Percentiles rank a stretch among this genome's conserved stretches.
Conservation (phyloP, 2,888 invertebrate genomes). For the Apamea anceps region DNA sequence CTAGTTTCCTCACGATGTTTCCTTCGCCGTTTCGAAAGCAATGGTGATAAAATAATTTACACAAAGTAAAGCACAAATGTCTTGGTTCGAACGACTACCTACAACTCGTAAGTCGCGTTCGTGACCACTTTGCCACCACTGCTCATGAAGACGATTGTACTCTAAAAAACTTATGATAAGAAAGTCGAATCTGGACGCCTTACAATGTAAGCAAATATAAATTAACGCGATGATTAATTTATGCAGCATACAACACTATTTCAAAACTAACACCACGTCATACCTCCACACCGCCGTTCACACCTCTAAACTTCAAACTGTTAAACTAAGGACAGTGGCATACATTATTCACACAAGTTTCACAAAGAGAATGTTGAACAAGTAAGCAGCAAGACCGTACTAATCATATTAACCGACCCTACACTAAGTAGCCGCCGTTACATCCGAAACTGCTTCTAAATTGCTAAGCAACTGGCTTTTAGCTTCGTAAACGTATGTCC, state of each 20-base stretch:
- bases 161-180: not conserved
- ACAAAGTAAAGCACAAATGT: too few relatives aligned
- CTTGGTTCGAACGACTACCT: too few relatives aligned
- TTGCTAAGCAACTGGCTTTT: constrained; percentile 64
- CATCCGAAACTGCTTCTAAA: constrained; percentile 64
- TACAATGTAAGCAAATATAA: not conserved
- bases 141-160: not conserved
- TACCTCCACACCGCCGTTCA: constrained; percentile 20
- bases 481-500: constrained; percentile 69
- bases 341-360: constrained; percentile 63
- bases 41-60: too few relatives aligned
- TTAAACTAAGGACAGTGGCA: constrained; percentile 56
- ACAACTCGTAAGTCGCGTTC: too few relatives aligned
- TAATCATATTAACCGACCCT: constrained; percentile 64
- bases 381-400: constrained; percentile 54
- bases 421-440: constrained; percentile 58
- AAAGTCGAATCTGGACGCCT: not conserved
- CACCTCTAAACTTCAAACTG: constrained; percentile 53
- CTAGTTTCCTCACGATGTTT: too few relatives aligned
- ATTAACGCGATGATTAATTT: too few relatives aligned
- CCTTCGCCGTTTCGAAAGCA: too few relatives aligned
- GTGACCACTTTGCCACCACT: too few relatives aligned
- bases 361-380: constrained; percentile 64
- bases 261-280: constrained; percentile 16
- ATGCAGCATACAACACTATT: not conserved